phyloP scores from a whole-genome alignment of 2,797 vertebrate genomes.

The Sebastolobus alascanus region DNA sequence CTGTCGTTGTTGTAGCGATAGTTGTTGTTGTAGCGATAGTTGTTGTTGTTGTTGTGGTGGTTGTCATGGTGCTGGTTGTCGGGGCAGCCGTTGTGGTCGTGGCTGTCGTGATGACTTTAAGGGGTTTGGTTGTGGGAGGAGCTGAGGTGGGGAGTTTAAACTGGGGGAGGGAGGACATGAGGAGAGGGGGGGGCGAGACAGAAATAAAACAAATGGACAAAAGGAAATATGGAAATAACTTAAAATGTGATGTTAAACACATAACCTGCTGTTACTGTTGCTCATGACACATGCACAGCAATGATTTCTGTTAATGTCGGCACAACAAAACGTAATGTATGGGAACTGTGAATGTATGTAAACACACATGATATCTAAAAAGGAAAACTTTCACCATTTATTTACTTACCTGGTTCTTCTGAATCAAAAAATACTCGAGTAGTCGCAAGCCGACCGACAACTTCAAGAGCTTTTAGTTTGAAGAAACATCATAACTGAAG shows the following conservation, averaged over 20 bases:
- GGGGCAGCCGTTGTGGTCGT: conserved; percentile 55
- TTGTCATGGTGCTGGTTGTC: conserved; percentile 55
- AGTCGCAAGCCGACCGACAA: neutral
- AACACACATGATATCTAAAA: neutral
- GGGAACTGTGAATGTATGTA: neutral
- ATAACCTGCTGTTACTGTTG: conserved; percentile 20
- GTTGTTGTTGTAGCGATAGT: conserved; percentile 24
- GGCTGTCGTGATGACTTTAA: conserved; percentile 58
- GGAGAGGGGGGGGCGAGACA: conserved; percentile 68
- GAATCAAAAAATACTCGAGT: neutral
- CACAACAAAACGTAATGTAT: neutral
- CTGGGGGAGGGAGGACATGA: conserved; percentile 71
- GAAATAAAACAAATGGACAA: conserved; percentile 64
- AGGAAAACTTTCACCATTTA: neutral
- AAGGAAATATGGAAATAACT: conserved; percentile 63
- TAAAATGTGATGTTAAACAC: conserved; percentile 55
- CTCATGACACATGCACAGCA: conserved; percentile 32
- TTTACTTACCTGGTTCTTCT: conserved; percentile 3
- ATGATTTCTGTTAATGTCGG: conserved; percentile 12
- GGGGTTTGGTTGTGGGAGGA: conserved; percentile 72
- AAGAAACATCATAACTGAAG: neutral
- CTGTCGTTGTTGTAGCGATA: conserved; percentile 13
- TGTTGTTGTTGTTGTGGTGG: conserved; percentile 14
- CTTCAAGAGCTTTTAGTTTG: neutral
- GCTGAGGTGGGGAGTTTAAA: conserved; percentile 83